Conservation (phyloP, 2,888 invertebrate genomes). For the Dione vanillae region DNA sequence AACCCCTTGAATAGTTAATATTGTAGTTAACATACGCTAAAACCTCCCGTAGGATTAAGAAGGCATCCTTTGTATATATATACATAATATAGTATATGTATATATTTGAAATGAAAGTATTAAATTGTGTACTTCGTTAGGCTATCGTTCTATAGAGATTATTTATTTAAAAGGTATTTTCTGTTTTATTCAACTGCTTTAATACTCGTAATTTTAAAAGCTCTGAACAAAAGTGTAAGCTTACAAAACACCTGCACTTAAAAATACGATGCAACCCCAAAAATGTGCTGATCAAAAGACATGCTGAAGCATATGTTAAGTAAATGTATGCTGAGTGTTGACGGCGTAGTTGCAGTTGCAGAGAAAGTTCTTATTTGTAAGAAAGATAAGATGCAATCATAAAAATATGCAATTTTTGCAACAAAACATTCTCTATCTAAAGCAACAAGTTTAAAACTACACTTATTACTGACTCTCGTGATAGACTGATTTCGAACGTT, state of each 20-base stretch:
- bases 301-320: slow-evolving; percentile 23
- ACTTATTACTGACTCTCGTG: too few species aligned
- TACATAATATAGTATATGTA: background rate
- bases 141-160: background rate
- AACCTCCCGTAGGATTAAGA: slow-evolving; percentile 27
- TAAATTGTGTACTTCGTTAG: background rate
- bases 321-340: slow-evolving; percentile 13
- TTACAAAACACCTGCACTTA: slow-evolving; percentile 29
- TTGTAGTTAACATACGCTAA: slow-evolving; percentile 24
- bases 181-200: too few species aligned
- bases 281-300: slow-evolving; percentile 12
- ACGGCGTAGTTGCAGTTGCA: background rate
- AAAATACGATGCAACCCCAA: slow-evolving; percentile 32
- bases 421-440: too few species aligned
- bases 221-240: slow-evolving; percentile 30
- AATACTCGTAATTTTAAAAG: slow-evolving; percentile 43
- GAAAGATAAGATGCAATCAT: background rate
- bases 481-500: too few species aligned
- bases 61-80: slow-evolving; percentile 18
- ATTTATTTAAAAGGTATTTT: too few species aligned
- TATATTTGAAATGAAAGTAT: background rate
- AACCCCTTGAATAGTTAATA: slow-evolving; percentile 33
- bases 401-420: background rate
- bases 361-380: background rate
- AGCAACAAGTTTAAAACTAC: too few species aligned